Conservation (phyloP, 2,888 invertebrate species). For the Schizaphis graminum region DNA sequence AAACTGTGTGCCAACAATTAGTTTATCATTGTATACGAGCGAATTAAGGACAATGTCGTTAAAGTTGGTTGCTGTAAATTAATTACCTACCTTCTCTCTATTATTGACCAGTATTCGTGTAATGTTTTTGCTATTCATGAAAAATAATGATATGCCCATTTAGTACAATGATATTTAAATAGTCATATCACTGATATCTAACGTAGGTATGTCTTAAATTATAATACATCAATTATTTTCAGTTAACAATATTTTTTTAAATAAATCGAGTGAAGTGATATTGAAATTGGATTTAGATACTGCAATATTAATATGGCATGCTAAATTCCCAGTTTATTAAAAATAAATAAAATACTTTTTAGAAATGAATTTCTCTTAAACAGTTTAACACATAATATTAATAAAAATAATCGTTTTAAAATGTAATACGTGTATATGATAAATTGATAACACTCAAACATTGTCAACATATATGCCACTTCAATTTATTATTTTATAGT, state of each 20-base stretch:
- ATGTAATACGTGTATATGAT: not conserved
- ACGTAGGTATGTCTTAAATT: not conserved
- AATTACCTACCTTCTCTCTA: not conserved
- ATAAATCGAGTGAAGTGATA: not conserved
- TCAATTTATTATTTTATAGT: not conserved
- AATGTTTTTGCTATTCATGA: not conserved
- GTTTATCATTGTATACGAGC: not conserved
- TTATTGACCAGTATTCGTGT: not conserved
- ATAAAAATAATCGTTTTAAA: not conserved
- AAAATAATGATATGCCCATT: not conserved
- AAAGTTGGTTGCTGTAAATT: not conserved
- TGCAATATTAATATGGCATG: not conserved
- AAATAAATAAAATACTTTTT: not conserved
- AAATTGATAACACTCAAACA: not conserved
- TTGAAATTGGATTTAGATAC: not conserved
- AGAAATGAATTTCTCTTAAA: not conserved
- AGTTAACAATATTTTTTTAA: not conserved
- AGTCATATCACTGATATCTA: not conserved
- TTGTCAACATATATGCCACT: not conserved
- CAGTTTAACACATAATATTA: not conserved
- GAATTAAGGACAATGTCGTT: conserved; percentile 29
- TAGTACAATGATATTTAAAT: not conserved
- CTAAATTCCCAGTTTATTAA: not conserved
- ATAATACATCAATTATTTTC: not conserved
- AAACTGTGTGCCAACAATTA: conserved; percentile 26